Evolutionary conservation across 2,888 invertebrate species (phyloP).

Genomic region (Drosophila falleni): DNA sequence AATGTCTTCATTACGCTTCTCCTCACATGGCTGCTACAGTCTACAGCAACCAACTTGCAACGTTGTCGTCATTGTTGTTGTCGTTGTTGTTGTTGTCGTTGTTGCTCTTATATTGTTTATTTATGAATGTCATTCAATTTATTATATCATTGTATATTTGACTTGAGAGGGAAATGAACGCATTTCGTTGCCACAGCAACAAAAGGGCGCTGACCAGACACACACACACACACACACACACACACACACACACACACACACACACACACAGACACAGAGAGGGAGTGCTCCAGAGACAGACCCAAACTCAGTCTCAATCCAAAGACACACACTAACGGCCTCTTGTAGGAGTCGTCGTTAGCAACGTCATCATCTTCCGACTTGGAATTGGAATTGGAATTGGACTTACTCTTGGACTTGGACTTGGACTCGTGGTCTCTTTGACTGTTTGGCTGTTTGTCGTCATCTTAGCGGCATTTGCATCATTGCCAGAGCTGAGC

Average conservation of each 20-base stretch:
- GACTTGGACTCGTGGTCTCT: conserved; percentile 4
- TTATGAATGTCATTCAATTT: conserved; percentile 85
- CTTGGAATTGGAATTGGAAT: neutral
- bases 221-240: conserved; percentile 29
- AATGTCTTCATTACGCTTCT: conserved; percentile 76
- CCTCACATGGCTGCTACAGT: conserved; percentile 26
- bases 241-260: conserved; percentile 23
- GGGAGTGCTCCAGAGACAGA: conserved; percentile 1
- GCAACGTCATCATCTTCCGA: conserved; percentile 45
- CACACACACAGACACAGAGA: too few relatives aligned
- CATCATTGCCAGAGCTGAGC: conserved; percentile 62
- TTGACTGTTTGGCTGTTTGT: conserved; percentile 9
- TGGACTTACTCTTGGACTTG: conserved; percentile 23
- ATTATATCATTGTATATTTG: conserved; percentile 81
- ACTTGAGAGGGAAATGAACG: conserved; percentile 83
- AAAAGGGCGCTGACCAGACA: conserved; percentile 71
- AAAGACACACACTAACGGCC: conserved; percentile 59
- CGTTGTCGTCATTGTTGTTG: conserved; percentile 16
- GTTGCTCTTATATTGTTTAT: conserved; percentile 82
- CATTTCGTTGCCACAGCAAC: conserved; percentile 54
- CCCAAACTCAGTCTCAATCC: conserved; percentile 7
- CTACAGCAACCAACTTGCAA: neutral
- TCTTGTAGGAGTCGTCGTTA: conserved; percentile 72
- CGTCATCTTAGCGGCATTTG: conserved; percentile 59
- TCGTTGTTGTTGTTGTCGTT: conserved; percentile 32